Conservation (phyloP, 2,797 vertebrate species). For the Sebastes iracundus region DNA sequence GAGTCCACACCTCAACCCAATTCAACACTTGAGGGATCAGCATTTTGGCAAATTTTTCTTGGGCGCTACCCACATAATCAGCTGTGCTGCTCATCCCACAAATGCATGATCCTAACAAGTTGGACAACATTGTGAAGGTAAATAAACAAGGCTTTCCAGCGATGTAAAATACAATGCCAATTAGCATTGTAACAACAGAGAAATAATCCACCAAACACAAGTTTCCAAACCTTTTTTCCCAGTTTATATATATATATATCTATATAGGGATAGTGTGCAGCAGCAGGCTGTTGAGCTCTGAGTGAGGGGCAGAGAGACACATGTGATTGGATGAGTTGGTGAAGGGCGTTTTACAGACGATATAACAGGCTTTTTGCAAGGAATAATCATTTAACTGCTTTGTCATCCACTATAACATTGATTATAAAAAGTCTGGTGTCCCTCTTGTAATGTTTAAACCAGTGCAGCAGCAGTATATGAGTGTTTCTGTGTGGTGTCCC, state of each 20-base stretch:
- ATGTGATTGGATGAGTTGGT: conserved; percentile 13
- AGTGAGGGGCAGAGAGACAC: neutral
- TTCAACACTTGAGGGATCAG: too few relatives aligned
- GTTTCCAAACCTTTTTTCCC: too few relatives aligned
- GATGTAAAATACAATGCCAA: too few relatives aligned
- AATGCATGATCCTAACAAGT: too few relatives aligned
- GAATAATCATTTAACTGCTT: neutral
- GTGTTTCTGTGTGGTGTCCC: conserved; percentile 5
- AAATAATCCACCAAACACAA: too few relatives aligned
- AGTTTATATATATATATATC: neutral
- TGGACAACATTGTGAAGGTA: too few relatives aligned
- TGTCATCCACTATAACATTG: neutral
- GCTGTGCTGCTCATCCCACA: too few relatives aligned
- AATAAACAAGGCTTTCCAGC: too few relatives aligned
- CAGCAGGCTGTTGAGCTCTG: neutral
- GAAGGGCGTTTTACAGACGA: neutral
- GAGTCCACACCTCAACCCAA: too few relatives aligned
- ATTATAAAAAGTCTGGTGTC: neutral
- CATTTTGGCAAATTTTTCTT: too few relatives aligned
- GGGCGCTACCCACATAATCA: too few relatives aligned
- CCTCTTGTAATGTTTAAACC: neutral
- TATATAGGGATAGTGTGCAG: neutral
- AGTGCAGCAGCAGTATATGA: conserved; percentile 14
- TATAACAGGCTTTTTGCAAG: neutral
- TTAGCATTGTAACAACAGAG: too few relatives aligned